Base-by-base conservation (phyloP, 1,140 invertebrate genomes). In the Fopius arisanus region DNA sequence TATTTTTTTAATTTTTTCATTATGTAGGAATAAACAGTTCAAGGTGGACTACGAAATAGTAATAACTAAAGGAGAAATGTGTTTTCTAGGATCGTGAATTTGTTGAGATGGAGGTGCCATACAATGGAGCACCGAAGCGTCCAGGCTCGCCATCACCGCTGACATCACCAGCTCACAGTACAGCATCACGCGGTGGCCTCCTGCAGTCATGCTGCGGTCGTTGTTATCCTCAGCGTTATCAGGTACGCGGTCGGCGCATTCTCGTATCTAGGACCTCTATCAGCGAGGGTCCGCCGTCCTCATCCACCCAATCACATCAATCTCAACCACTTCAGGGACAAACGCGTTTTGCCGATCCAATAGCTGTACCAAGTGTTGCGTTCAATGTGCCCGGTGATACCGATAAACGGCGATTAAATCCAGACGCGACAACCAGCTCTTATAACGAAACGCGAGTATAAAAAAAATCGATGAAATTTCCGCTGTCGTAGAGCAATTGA, bases 91-190 rank as follows among this genome's bases (percentile, higher is more conserved):
- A 98, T 88, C 94, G 97, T 70, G 96, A 98, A 88, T 98, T 98
- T 89, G 95, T 98, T 72, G 97, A 98, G 88, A 92, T 98, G 91
- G 97, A 98, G 82, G 94, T 96, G 83, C 95, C 96, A 10, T 97
- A 92, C 89, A 98, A 98, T 86, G 96, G 96, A 3, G 91, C 96
- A 87, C 91, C 95, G 80, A 98, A 96, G 88, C 91, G 96, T 82
- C 96, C 96, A 2, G 95, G 92, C 28, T 95, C 94, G 21, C 94
- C 94, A 33, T 95, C 94, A 29, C 94, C 94, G 1, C 90, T 96
- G 79, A 94, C 95, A 33, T 96, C 95, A 78, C 95, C 96, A 31
- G 94, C 95, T 76, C 94, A 96, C 90, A 94, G 94, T 76, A 92
- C 93, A 67, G 91, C 92, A 78, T 93, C 92, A 73, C 89, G 91